Conservation (phyloP, 2,797 vertebrate genomes). For the Pseudomugil gertrudae region DNA sequence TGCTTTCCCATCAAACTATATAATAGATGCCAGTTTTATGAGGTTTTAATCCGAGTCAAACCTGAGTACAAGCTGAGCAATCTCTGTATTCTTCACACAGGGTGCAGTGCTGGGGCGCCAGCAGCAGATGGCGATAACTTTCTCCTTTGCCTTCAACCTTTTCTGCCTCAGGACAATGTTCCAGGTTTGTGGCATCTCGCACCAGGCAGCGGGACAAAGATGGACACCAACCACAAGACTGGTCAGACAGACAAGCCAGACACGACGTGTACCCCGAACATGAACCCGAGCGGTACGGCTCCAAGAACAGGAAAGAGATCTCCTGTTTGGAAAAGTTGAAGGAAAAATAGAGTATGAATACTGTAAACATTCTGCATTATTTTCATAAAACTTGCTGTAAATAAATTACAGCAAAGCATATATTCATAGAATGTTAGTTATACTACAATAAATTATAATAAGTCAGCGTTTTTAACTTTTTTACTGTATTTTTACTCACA, state of each 20-base stretch:
- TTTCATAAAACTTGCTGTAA: slow-evolving; percentile 7
- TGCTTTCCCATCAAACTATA: not conserved
- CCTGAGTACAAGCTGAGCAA: slow-evolving; percentile 90
- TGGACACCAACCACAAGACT: slow-evolving; percentile 93
- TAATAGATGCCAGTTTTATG: not conserved
- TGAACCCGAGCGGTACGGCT: slow-evolving; percentile 87
- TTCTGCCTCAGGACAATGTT: slow-evolving; percentile 72
- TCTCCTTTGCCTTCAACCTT: slow-evolving; percentile 69
- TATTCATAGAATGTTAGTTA: not conserved
- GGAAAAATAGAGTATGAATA: not conserved
- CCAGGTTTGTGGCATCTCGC: slow-evolving; percentile 69
- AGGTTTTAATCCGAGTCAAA: slow-evolving; percentile 52
- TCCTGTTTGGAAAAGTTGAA: slow-evolving; percentile 75
- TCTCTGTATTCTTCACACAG: slow-evolving; percentile 92
- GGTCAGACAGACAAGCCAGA: slow-evolving; percentile 89
- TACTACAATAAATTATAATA: not conserved
- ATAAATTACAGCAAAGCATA: slow-evolving; percentile 9
- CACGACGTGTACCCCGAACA: slow-evolving; percentile 88
- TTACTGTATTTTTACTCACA: slow-evolving; percentile 78
- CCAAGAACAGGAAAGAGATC: slow-evolving; percentile 93
- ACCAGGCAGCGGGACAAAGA: slow-evolving; percentile 83
- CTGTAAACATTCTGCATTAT: not conserved
- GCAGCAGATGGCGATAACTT: slow-evolving; percentile 82
- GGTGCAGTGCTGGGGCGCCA: slow-evolving; percentile 86
- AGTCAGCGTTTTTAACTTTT: not conserved